Evolutionary conservation across 1,140 invertebrate genomes (phyloP), one percentile per base, ranked within the genome.

Genomic region (Bombus difficillimus): DNA sequence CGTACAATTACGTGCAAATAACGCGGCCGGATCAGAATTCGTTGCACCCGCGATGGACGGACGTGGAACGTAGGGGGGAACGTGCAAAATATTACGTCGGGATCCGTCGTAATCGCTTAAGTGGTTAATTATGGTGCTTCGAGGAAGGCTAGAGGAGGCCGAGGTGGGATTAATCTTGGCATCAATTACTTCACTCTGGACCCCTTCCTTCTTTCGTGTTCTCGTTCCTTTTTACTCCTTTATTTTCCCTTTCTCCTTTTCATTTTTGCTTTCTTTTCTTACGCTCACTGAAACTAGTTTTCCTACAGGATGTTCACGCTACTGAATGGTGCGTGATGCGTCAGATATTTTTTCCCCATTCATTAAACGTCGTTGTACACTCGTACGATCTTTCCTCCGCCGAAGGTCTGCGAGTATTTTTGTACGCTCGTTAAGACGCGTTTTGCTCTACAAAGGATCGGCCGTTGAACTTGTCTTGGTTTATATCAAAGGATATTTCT

Each of bases 81-180:
- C 86, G 89, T 82, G 86, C 87, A 88, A 91, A 90, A 86, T 85
- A 81, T 90, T 90, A 92, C 91, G 89, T 92, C 91, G 89, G 84
- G 91, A 92, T 90, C 89, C 91, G 90, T 93, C 92, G 91, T 92
- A 93, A 93, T 92, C 92, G 92, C 91, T 93, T 92, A 93, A 93
- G 92, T 93, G 92, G 92, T 93, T 93, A 93, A 93, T 93, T 93
- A 93, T 91, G 90, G 90, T 89, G 91, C 92, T 93, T 90, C 89
- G 90, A 92, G 90, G 90, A 92, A 90, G 88, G 86, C 92, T 91
- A 87, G 90, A 90, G 91, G 87, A 89, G 82, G 71, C 85, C 82
- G 75, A 89, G 84, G 81, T 90, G 87, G 89, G 92, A 93, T 93
- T 92, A 93, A 92, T 93, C 92, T 92, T 92, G 89, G 89, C 92